Evolutionary conservation across 2,113 vertebrate species (phyloP), one percentile per base, ranked within the genome.

Genomic region (Octodon degus): DNA sequence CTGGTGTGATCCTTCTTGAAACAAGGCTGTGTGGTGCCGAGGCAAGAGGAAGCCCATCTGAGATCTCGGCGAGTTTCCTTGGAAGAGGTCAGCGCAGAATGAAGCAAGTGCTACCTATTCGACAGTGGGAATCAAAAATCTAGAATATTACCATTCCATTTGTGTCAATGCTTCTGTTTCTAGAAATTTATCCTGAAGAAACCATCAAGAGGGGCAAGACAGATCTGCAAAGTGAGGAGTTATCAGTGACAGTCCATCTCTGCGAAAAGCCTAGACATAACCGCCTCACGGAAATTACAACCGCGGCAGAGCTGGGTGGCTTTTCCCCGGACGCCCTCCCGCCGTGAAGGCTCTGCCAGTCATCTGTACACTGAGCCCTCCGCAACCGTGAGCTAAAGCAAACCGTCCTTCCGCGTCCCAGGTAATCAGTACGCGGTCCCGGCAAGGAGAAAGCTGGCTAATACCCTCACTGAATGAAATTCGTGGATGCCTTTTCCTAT

Each of bases 11-110:
- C 27, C 2, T 76, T 95, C 88, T 84, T 17, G 86, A 89, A 97
- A 96, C n/a, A 50, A 27, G n/a, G 16, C 62, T 1, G 5, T 43
- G 58, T 12, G 32, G 25, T 32, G 47, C 96, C 91, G 32, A 19
- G 87, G 70, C 88, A 83, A 93, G 93, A 91, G 1, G 20, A 0
- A 0, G 65, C 62, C n/a, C 63, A 40, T 74, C 90, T 91, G 93
- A 97, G 84, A 76, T 84, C 65, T 72, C 60, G 63, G 81, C 43
- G 84, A 86, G 92, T 95, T 97, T 67, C 85, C 82, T 68, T 93
- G 19, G 32, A 83, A 92, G 88, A 97, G 17, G 89, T 97, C 90
- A 87, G 87, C 82, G 80, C 84, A 90, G 79, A 97, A 76, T n/a
- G 50, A 2, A 89, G 27, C 4, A 24, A 62, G 3, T 27, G 50